These are phyloP conservation scores for Xiphorhynchus erythropygius DNA, from an alignment of 2,797 vertebrate genomes.

Conservation along the genomic window DNA sequence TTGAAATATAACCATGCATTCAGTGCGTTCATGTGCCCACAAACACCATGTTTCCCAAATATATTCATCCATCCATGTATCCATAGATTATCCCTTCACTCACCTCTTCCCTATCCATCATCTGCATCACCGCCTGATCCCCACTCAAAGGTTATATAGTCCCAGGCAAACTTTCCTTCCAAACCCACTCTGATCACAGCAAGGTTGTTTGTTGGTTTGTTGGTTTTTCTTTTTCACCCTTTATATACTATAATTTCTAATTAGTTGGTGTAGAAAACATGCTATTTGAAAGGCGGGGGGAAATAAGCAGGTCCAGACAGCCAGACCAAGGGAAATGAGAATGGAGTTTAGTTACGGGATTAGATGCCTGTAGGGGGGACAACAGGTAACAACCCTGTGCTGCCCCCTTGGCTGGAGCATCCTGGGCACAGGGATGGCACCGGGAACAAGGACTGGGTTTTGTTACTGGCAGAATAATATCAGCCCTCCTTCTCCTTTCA, in stretches of 20 bases:
- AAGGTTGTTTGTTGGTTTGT: background rate
- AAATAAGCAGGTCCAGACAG: background rate
- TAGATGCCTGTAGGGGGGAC: background rate
- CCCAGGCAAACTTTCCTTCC: background rate
- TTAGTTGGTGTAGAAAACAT: accelerated
- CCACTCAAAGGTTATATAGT: background rate
- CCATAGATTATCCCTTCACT: background rate
- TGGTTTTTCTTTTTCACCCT: accelerated
- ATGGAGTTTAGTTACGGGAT: background rate
- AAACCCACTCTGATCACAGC: background rate
- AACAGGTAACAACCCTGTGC: background rate
- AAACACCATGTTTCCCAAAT: background rate
- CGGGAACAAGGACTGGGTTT: background rate
- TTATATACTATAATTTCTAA: background rate
- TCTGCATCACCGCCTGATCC: accelerated
- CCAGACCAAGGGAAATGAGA: background rate
- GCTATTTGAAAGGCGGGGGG: accelerated
- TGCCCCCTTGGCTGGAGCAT: background rate
- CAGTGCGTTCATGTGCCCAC: accelerated
- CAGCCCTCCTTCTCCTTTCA: background rate
- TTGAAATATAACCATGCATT: accelerated
- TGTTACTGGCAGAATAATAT: background rate
- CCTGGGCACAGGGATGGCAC: background rate
- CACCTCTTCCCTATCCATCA: background rate
- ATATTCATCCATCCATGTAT: background rate